Evolutionary conservation across 2,888 invertebrate species (phyloP), one percentile per base, ranked within the genome.

Genomic region (Catotricha subobsoleta): DNA sequence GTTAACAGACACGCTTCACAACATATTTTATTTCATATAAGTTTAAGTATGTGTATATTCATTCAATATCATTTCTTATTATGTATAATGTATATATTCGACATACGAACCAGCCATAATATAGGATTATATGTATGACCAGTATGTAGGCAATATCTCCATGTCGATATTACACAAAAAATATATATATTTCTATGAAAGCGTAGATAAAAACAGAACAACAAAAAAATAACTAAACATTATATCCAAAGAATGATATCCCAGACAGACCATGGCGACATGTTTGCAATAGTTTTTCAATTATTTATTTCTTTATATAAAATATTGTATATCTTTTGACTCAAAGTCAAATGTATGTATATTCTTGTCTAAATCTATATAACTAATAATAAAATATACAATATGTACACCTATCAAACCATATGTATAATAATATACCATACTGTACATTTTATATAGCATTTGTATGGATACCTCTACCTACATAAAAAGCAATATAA

Each of bases 201-300:
- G 27, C 27, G 10, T 7, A 27, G 8, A 27, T 9, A 27, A 27
- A 7, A 10, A 27, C 27, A 27, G 8, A 27, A 7, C 7, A 10
- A 27, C 7, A 7, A 27, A 7, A 27, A 7, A 27, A 30, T 30
- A 30, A 13, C 30, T 15, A 30, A 30, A 30, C 30, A 30, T 13
- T 13, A 10, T 12, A 38, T 38, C 25, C n/a, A 38, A 28, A 16
- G 28, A 39, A 39, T 27, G 27, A 29, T 28, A 39, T 27, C 27
- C 28, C 34, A 34, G 20, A 30, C 30, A 30, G 15, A 28, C 19
- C 19, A 39, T 39, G 39, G 39, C 39, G 39, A 39, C 39, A 27
- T 38, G 38, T 38, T 38, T 38, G 23, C 38, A 27, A 39, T 39
- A 39, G 39, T 39, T 39, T 39, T 39, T 39, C 39, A 39, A 39